Evolutionary conservation across 2,888 invertebrate genomes (phyloP), one percentile per base, ranked within the genome.

Genomic region (Tipula vernalis): DNA sequence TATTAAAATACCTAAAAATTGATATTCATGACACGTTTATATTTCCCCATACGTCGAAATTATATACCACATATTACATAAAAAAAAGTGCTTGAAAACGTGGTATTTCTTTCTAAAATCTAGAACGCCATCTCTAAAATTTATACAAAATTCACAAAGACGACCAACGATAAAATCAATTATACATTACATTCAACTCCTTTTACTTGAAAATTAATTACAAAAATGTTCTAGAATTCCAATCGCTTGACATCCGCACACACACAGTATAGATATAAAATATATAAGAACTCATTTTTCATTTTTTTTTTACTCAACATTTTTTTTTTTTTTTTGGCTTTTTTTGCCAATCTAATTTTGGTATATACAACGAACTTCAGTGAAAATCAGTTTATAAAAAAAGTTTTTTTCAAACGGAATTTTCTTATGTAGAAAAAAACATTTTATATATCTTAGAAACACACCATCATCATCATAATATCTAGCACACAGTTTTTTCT

Each of bases 381-480:
- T 71, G 28, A 71, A 71, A 71, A 71, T 71, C 71, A 71, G 71
- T 71, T 28, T 71, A 28, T 28, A 71, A 71, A 71, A 71, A 71
- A 71, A 28, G 71, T 71, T 71, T 71, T 71, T 71, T 71, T 71
- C 28, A 28, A 71, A 71, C 8, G 71, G 71, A 28, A 71, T 71
- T 71, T 71, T 28, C 71, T 71, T 71, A 71, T 71, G 28, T 71
- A 71, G 71, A 71, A 71, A 71, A n/a, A 71, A 71, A 71, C 71
- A 28, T 71, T 71, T 28, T 28, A 28, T 71, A 71, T 71, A 71
- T 71, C 84, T 39, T 84, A 84, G 84, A 84, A 84, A 84, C 84
- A 84, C 84, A 84, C 84, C 84, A 84, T 84, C 71, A 71, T 71
- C 71, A 71, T 71, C 12, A 71, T 71, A 71, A 71, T 71, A 71